Evolutionary conservation across 92 coral and sea anemone species (phyloP), one percentile per base, ranked within the genome.

Genomic region (Desmophyllum pertusum): DNA sequence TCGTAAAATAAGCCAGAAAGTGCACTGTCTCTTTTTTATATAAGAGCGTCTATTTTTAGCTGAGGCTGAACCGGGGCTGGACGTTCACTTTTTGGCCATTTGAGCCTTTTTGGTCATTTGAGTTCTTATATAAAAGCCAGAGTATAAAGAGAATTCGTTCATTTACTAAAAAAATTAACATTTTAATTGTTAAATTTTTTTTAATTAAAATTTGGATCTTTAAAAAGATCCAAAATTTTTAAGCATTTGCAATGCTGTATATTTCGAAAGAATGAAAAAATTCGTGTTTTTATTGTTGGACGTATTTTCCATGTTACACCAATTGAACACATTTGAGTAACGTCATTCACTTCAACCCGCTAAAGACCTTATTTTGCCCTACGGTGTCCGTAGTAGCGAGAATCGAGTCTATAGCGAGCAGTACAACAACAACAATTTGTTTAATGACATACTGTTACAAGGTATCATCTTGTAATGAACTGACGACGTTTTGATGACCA

Each of bases 401-500:
- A 38, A 73, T 11, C 6, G 52, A n/a, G 13, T 8, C 15, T 69
- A 21, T 9, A 43, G 1, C 23, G 23, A 50, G 10, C 65, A 35
- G 8, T 46, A 75, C n/a, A 31, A 21, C 31, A 35, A 53, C 45
- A 19, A 7, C 10, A 9, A 1, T 2, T 18, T 23, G 51, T 21
- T 46, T 6, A 23, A 65, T 51, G 21, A 80, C 76, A 38, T 23
- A 80, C 76, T 25, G n/a, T n/a, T 21, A 70, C 51, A 80, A 43
- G 38, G 33, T 13, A n/a, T 51, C 65, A 46, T 51, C 66, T 66
- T 48, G 33, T 37, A 23, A 35, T 68, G 37, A 70, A 53, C 70
- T 40, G 19, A 29, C 71, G 79, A 61, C 78, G 59, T 10, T 64
- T 41, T 72, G 72, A 17, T 71, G 79, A 27, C 36, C 53, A n/a